Conservation (phyloP, 2,113 vertebrate species). For the Colius striatus region DNA sequence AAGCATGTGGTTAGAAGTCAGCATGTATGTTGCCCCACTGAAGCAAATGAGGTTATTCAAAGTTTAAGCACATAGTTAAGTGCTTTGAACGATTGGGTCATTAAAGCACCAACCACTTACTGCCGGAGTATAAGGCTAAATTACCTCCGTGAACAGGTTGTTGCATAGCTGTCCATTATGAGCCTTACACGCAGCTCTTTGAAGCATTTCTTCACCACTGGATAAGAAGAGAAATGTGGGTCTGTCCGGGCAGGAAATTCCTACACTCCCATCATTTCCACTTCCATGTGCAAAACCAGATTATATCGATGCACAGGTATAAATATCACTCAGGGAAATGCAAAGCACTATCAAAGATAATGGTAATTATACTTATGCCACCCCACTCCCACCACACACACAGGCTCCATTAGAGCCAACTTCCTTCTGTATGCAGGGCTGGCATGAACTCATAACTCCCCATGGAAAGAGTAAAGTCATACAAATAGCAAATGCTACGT, state of each 20-base stretch:
- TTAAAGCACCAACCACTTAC: slow-evolving; percentile 43
- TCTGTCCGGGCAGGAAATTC: not conserved
- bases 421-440: not conserved
- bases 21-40: not conserved
- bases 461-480: not conserved
- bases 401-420: not conserved
- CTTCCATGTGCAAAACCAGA: not conserved
- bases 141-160: not conserved
- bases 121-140: not conserved
- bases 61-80: slow-evolving; percentile 16
- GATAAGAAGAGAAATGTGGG: not conserved
- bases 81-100: not conserved
- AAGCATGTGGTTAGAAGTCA: slow-evolving; percentile 14
- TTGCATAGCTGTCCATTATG: not conserved
- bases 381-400: not conserved
- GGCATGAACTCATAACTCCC: not conserved
- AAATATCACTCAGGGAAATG: not conserved
- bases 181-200: not conserved
- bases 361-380: not conserved
- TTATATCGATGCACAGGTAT: not conserved
- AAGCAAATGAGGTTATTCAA: slow-evolving; percentile 10
- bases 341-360: not conserved
- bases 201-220: slow-evolving; percentile 8
- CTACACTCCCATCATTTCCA: not conserved
- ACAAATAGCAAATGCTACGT: not conserved